Base-by-base conservation (phyloP, 2,797 vertebrate species). In the Cossypha polioptera region DNA sequence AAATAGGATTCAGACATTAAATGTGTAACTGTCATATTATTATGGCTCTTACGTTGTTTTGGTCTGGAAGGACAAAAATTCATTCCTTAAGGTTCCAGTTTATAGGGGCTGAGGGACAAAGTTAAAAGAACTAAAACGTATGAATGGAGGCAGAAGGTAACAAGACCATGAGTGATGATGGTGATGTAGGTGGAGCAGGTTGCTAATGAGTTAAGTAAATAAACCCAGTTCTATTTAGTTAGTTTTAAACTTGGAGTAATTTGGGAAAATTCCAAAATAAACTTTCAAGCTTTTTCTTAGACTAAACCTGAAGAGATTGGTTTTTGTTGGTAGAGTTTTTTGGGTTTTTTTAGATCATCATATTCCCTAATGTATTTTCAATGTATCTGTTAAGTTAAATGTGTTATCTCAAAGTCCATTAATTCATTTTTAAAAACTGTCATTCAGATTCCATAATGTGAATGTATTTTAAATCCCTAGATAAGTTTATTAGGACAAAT, bases 1-100 rank as follows among this genome's bases (percentile, higher is more conserved):
- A 96, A 92, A 69, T 55, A 59, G 58, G 40, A 75, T 88, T 92
- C 79, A 55, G 76, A 55, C 43, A 57, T 81, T 48, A 90, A 84
- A 36, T 90, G 55, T 94, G 92, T 90, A 90, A 81, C 36, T 59
- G 89, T 69, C 82, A 94, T 79, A 81, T 53, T 86, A 72, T 88
- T 90, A 76, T 0, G 1, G 24, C 51, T 2, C 9, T 80, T 93
- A 53, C 1, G 19, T 72, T 90, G 87, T 80, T 83, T 80, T 79
- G 75, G 51, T 86, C 62, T 95, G 79, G 71, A 89, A 79, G 58
- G 76, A 90, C 11, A 2, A 53, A 78, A 45, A 63, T 53, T 90
- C 33, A 42, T 17, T 75, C 82, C 76, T 86, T 62, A 48, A 63
- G 35, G 79, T 78, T 94, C 80, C 72, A 76, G 59, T 40, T 91